Evolutionary conservation across 2,797 vertebrate species (phyloP), one percentile per base, ranked within the genome.

Genomic region (Gobio occitaniae): DNA sequence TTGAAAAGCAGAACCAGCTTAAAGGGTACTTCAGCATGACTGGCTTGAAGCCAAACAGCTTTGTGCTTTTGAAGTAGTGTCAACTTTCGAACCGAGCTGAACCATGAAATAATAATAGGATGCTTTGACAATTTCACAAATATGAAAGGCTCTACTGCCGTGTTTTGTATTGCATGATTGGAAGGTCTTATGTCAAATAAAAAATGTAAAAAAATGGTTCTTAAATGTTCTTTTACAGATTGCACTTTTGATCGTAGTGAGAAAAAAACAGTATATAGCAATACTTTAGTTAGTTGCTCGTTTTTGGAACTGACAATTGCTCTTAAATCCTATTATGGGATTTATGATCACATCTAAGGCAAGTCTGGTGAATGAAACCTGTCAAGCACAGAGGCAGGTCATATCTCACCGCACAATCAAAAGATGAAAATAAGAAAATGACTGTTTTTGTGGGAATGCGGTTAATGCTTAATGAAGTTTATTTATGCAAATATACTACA

Each of bases 21-120:
- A 70, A 36, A 59, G 16, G 25, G 17, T 36, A 71, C 44, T 80
- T 80, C 56, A 80, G 56, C 68, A 74, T 52, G 77, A 85, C 68
- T 85, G 56, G 69, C 56, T 79, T 63, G 47, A 85, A 71, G 56
- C 84, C 56, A 80, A 79, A 80, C 54, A 85, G 47, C 68, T 80
- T 79, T 80, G 47, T 38, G 54, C 77, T 80, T 78, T 85, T 85
- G 77, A 85, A 80, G 77, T 80, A 80, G 84, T 80, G 69, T 85
- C 84, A 80, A 72, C 84, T 85, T 74, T 74, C 84, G 52, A 72
- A 63, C 56, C 0, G 17, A 50, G 47, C 11, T 85, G 56, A 80
- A 72, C 68, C 84, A 21, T 85, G 77, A 85, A 85, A 80, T 80
- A 48, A 80, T 44, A 72, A 80, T 65, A 72, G 84, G 47, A 80